Percentiles rank a stretch among this genome's conserved stretches.
Conservation (phyloP, 2,888 invertebrate genomes). For the Taenaris catops region DNA sequence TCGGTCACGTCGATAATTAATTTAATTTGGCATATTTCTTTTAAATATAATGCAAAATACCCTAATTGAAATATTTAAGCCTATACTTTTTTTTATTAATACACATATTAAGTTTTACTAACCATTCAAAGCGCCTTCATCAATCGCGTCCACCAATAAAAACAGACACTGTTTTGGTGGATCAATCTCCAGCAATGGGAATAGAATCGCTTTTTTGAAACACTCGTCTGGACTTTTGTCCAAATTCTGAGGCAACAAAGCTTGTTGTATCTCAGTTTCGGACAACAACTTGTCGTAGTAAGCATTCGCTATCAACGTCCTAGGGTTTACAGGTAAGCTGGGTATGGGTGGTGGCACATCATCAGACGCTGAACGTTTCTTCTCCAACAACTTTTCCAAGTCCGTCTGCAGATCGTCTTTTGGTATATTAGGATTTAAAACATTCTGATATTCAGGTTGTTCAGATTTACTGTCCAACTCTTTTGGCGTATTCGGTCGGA, state of each 20-base stretch:
- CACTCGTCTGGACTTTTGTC: constrained; percentile 95
- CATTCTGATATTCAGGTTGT: constrained; percentile 62
- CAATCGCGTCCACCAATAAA: constrained; percentile 94
- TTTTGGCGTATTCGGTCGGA: constrained; percentile 24
- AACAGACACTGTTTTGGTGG: constrained; percentile 92
- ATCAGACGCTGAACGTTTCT: constrained; percentile 37
- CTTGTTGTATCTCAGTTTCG: constrained; percentile 90
- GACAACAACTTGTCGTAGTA: constrained; percentile 87
- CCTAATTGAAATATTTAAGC: no score
- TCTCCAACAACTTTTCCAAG: constrained; percentile 36
- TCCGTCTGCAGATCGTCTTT: constrained; percentile 28
- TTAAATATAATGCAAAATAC: no score
- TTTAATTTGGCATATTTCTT: no score
- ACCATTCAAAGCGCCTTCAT: constrained; percentile 79
- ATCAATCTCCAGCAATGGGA: constrained; percentile 91
- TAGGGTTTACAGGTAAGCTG: constrained; percentile 66
- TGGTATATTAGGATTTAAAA: constrained; percentile 34
- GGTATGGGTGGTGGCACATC: constrained; percentile 71
- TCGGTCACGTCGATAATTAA: no score
- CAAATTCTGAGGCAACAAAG: constrained; percentile 88
- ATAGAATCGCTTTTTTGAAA: constrained; percentile 91
- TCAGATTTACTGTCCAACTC: constrained; percentile 37
- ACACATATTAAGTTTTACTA: constrained; percentile 25
- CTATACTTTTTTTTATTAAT: no score
- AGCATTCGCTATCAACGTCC: constrained; percentile 83